Evolutionary conservation across 2,888 invertebrate species (phyloP), one percentile per base, ranked within the genome.

Genomic region (Patella ulyssiponensis): DNA sequence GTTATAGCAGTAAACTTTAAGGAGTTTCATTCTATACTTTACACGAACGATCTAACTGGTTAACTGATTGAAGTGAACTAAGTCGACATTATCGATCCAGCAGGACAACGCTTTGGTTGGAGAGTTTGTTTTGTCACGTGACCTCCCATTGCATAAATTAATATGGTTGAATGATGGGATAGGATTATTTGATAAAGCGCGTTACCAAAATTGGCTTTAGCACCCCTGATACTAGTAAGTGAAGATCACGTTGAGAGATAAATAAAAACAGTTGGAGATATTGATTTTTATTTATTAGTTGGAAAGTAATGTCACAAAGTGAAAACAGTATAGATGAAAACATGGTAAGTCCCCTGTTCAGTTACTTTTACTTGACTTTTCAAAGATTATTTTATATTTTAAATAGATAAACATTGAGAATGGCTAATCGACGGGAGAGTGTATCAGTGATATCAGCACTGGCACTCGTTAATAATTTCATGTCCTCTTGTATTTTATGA

Each of bases 131-230:
- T 75, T 76, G 83, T 83, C 85, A 85, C 83, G 84, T 85, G 85
- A 77, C 82, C 78, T 80, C 74, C 73, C 79, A 71, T 77, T 78
- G 82, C 83, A 85, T 85, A 85, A 85, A 87, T 87, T 87, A 87
- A 87, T 87, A 85, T 85, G 80, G 81, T 86, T 85, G 84, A 84
- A 85, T 85, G 82, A 82, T 82, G 85, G 80, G 84, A 85, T 85
- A 83, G 85, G 85, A 86, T 85, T 86, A 86, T 86, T 82, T 84
- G 85, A 85, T 84, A 84, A 83, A 82, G 81, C 80, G 84, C 79
- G 83, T 78, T 78, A 77, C 78, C 80, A 79, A 82, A 81, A 82
- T 84, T 82, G 81, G 80, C 79, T 76, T 80, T 75, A 82, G 80
- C 80, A 73, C 73, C 77, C 75, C 72, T 70, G 71, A 69, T 69